These are phyloP conservation scores for Ips nitidus DNA, from an alignment of 1,140 invertebrate genomes.

Conservation along the genomic window DNA sequence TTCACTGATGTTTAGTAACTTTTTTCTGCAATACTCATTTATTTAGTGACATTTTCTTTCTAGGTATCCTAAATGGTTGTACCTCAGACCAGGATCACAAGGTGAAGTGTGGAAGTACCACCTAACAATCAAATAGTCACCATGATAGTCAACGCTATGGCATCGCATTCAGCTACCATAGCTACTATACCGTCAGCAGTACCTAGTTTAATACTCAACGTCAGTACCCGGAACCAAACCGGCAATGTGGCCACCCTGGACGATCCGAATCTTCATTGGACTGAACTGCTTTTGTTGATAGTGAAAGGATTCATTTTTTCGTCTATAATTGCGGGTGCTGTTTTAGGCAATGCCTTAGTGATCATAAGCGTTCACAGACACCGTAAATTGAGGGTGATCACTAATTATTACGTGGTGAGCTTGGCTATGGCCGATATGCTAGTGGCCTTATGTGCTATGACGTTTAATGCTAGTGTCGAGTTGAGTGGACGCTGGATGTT, in stretches of 20 bases:
- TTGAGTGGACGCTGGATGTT: conserved; percentile 85
- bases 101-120: conserved; percentile 6
- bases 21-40: not conserved
- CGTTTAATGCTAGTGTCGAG: conserved; percentile 90
- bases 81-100: not conserved
- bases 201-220: conserved; percentile 40
- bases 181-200: conserved; percentile 41
- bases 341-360: conserved; percentile 85
- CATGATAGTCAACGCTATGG: conserved; percentile 53
- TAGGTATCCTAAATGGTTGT: conserved; percentile 5
- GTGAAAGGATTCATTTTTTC: conserved; percentile 76
- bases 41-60: not conserved
- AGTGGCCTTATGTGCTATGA: conserved; percentile 91
- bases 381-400: conserved; percentile 77
- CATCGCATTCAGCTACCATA: conserved; percentile 49
- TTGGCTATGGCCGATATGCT: conserved; percentile 89
- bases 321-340: conserved; percentile 81
- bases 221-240: conserved; percentile 41
- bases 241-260: conserved; percentile 48
- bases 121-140: conserved; percentile 33
- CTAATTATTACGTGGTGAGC: conserved; percentile 94
- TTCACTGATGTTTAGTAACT: no score
- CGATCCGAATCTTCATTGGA: conserved; percentile 52
- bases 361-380: conserved; percentile 77
- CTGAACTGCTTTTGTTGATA: conserved; percentile 60